phyloP scores from a whole-genome alignment of 2,888 invertebrate genomes.

The Nemurella pictetii region DNA sequence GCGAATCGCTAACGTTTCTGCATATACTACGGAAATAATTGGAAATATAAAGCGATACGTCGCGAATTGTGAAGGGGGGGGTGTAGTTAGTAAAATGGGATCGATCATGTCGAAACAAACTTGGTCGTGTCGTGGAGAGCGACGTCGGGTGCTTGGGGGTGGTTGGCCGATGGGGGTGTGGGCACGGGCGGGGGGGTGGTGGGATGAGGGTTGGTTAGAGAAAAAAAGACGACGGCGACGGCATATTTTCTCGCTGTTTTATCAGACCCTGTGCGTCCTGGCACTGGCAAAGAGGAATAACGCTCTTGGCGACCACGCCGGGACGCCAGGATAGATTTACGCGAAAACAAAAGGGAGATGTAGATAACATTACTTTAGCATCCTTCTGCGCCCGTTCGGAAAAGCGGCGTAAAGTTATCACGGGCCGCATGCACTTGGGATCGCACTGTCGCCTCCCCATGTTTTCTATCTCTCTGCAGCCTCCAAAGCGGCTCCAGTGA shows the following conservation, averaged over 20 bases:
- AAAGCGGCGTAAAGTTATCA: background rate
- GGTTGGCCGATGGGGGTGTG: too few relatives aligned
- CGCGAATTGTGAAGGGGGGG: too few relatives aligned
- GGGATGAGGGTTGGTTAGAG: too few relatives aligned
- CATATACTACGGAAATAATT: background rate
- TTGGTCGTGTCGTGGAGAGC: background rate
- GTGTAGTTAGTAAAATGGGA: background rate
- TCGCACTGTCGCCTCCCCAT: too few relatives aligned
- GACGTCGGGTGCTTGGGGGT: too few relatives aligned
- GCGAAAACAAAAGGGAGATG: constrained; percentile 30
- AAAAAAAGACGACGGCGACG: background rate
- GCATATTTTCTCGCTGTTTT: constrained; percentile 24
- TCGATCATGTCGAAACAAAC: background rate
- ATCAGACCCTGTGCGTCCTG: too few relatives aligned
- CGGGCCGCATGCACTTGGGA: background rate
- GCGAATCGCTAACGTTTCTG: background rate
- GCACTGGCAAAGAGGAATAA: constrained; percentile 14
- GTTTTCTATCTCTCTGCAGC: background rate
- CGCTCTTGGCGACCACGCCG: constrained; percentile 7
- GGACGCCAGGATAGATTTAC: constrained; percentile 21
- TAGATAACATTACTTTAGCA: constrained; percentile 25
- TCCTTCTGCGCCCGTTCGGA: background rate
- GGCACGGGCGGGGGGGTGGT: too few relatives aligned
- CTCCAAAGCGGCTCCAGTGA: background rate
- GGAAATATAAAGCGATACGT: background rate